A percentile compares a stretch with the other conserved stretches of the same genome.
Evolutionary conservation across 2,888 invertebrate species (phyloP).

Genomic region (Xylocampa areola): DNA sequence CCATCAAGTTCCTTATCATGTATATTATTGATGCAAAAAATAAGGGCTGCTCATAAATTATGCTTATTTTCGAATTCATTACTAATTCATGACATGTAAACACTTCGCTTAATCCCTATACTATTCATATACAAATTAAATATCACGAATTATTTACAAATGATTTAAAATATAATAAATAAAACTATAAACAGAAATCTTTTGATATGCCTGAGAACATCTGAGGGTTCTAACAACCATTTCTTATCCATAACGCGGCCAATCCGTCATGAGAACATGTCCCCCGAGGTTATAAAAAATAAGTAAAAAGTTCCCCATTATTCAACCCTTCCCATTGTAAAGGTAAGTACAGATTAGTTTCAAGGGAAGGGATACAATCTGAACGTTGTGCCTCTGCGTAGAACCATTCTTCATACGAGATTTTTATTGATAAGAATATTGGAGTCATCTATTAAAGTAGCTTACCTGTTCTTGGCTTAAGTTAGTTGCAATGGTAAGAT

Average conservation of each 20-base stretch:
- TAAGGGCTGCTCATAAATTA: not conserved
- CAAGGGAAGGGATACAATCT: constrained; percentile 86
- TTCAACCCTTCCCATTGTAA: constrained; percentile 76
- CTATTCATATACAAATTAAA: constrained; percentile 2
- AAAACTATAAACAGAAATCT: constrained; percentile 15
- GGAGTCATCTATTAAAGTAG: constrained; percentile 76
- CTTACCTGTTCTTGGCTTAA: constrained; percentile 55
- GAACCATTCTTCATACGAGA: constrained; percentile 81
- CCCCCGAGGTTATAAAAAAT: constrained; percentile 76
- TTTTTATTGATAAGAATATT: constrained; percentile 84
- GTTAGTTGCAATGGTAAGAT: constrained; percentile 25
- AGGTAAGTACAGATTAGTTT: constrained; percentile 84
- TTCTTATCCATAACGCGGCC: constrained; percentile 70
- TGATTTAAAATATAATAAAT: constrained; percentile 24
- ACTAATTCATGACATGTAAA: constrained; percentile 10
- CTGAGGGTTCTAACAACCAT: constrained; percentile 60
- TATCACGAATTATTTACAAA: constrained; percentile 10
- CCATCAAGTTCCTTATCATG: too few species aligned
- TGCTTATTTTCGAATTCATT: not conserved
- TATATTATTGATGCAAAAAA: too few species aligned
- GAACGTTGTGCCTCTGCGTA: constrained; percentile 83
- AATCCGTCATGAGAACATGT: constrained; percentile 82
- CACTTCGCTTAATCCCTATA: constrained; percentile 1
- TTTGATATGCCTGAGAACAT: constrained; percentile 54
- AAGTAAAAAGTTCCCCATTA: constrained; percentile 76